phyloP scores from a whole-genome alignment of 2,888 invertebrate genomes.

The Theodoxus fluviatilis region DNA sequence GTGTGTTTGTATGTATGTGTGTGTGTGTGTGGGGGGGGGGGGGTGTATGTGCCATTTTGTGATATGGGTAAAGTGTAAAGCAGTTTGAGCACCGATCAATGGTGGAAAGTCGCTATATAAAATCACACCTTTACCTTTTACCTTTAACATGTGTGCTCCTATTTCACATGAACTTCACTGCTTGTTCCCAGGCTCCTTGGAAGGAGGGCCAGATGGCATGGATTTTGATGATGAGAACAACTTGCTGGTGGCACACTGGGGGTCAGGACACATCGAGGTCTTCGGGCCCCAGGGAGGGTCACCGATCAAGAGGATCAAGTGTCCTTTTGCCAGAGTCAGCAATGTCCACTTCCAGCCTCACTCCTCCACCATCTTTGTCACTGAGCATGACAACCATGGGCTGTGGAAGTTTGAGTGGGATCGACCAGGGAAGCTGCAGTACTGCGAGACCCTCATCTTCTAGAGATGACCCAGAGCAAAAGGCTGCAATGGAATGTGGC shows the following conservation, averaged over 20 bases:
- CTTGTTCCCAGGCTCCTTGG: conserved; percentile 41
- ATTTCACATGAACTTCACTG: no score
- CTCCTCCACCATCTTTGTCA: conserved; percentile 52
- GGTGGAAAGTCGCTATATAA: no score
- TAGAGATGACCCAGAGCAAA: conserved; percentile 85
- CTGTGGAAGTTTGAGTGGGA: conserved; percentile 60
- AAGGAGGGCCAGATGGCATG: conserved; percentile 61
- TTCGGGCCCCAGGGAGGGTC: conserved; percentile 50
- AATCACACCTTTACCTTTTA: no score
- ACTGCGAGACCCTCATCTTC: conserved; percentile 75
- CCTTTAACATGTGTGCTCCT: no score
- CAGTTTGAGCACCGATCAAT: no score
- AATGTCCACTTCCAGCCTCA: conserved; percentile 56
- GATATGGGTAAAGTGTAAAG: no score
- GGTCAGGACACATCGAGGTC: conserved; percentile 54
- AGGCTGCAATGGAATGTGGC: no score
- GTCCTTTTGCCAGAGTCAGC: conserved; percentile 53
- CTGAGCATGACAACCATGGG: conserved; percentile 56
- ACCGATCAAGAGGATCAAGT: conserved; percentile 49
- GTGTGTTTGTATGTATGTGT: no score
- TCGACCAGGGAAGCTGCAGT: conserved; percentile 51
- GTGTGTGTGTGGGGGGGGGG: no score
- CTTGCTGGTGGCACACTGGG: conserved; percentile 59
- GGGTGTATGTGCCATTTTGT: no score
- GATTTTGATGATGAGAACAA: conserved; percentile 59